Base-by-base conservation (phyloP, 2,888 invertebrate genomes). In the Plebejus anna region DNA sequence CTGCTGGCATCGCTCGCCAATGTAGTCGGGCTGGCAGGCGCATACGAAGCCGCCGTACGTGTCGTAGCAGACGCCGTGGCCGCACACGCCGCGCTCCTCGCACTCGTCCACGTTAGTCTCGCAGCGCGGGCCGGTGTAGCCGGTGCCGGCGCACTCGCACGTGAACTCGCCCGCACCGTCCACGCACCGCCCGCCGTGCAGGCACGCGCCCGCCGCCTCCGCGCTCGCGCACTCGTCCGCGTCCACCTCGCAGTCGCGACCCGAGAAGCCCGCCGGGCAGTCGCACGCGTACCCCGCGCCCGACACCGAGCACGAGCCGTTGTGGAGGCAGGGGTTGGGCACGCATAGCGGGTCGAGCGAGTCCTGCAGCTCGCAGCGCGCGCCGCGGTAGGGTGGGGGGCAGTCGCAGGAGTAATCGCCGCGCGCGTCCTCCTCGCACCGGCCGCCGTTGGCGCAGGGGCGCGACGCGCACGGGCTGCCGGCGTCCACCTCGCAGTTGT, bases 21-120 rank as follows among this genome's bases (percentile, higher is more conserved):
- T 96, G 91, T 96, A 98, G n/a, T 97, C 97, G 13, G 95, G 94
- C 76, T 94, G 94, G 88, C 98, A 98, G 82, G 96, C 96, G 87
- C 98, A 98, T 81, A 96, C 91, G 86, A 87, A 98, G 75, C 96
- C 94, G 16, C 97, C 97, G 88, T 97, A 97, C 77, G 96, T 97
- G 89, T 97, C 97, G 88, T 96, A 97, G 90, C 98, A 98, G 32
- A 66, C 94, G 42, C 97, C 97, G 80, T 95, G 95, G 81, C 97
- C 97, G 22, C 97, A 97, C 59, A 88, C 82, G 79, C 79, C 82
- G 80, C 92, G 91, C 79, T 95, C 95, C 76, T 88, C 83, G 87
- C 98, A 98, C 89, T 98, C 98, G 90, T 98, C 96, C 82, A 97
- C 95, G 89, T 98, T 97, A 22, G 94, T 87, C 82, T 97, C 96